phyloP scores from a whole-genome alignment of 2,113 vertebrate species.

The Platycercus adscitus region DNA sequence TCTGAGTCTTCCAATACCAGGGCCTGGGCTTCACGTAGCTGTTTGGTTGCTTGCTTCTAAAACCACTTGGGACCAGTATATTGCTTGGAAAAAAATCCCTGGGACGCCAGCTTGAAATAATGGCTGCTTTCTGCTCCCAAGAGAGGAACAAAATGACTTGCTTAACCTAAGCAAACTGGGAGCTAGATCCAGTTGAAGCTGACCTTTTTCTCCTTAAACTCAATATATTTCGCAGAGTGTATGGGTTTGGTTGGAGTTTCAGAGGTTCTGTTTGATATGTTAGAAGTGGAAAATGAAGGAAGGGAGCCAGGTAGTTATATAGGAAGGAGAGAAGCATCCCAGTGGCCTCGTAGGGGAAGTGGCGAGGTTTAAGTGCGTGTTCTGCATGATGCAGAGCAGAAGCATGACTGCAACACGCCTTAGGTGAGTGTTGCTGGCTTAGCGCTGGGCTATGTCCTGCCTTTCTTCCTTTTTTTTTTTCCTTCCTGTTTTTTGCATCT shows the following conservation, averaged over 20 bases:
- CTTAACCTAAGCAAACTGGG: neutral
- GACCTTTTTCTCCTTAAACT: slow-evolving; percentile 1
- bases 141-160: neutral
- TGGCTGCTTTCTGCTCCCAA: neutral
- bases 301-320: neutral
- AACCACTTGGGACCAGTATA: neutral
- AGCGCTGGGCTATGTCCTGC: fast-evolving
- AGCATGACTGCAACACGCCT: fast-evolving
- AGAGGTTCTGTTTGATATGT: neutral
- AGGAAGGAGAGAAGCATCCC: neutral
- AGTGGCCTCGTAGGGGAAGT: neutral
- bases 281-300: neutral
- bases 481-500: neutral
- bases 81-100: neutral
- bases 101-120: neutral
- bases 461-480: neutral
- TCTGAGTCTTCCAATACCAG: neutral
- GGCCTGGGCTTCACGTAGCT: neutral
- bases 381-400: neutral
- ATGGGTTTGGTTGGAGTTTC: neutral
- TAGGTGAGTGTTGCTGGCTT: neutral
- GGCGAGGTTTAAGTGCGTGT: neutral
- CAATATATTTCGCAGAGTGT: neutral
- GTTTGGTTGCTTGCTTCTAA: neutral
- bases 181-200: neutral